These are phyloP conservation scores for Thereva nobilitata DNA, from an alignment of 2,888 invertebrate species.

Conservation along the genomic window DNA sequence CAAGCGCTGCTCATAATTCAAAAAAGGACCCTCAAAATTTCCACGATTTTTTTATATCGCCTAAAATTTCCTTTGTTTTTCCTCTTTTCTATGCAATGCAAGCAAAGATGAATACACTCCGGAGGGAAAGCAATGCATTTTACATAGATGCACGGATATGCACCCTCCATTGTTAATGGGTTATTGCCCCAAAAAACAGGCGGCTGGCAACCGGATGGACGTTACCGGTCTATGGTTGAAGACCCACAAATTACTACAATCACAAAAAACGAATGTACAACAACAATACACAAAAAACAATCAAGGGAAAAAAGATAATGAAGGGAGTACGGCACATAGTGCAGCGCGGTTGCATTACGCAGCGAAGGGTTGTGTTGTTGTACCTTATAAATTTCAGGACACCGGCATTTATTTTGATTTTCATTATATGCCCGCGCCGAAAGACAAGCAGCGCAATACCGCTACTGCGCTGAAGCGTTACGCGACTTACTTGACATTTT, in stretches of 20 bases:
- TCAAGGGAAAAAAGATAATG: not conserved
- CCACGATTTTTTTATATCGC: too few species aligned
- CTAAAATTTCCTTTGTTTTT: too few species aligned
- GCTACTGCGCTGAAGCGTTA: constrained; percentile 17
- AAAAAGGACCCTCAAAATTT: too few species aligned
- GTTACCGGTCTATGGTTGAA: constrained; percentile 5
- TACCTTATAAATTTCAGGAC: too few species aligned
- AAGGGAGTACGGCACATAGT: not conserved
- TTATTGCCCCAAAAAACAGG: not conserved
- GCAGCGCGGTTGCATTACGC: not conserved
- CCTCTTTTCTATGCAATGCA: too few species aligned
- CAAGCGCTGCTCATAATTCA: too few species aligned
- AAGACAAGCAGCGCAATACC: not conserved
- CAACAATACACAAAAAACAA: not conserved
- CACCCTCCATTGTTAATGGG: not conserved
- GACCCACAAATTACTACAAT: not conserved
- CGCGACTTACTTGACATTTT: not conserved
- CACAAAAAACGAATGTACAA: not conserved
- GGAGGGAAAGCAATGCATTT: too few species aligned
- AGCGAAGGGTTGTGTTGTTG: too few species aligned
- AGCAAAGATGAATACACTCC: too few species aligned
- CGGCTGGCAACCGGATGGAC: constrained; percentile 27
- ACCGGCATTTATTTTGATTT: constrained; percentile 6
- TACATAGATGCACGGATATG: not conserved
- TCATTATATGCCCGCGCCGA: not conserved